Conservation (phyloP, 2,113 vertebrate species). For the Cepphus grylle region DNA sequence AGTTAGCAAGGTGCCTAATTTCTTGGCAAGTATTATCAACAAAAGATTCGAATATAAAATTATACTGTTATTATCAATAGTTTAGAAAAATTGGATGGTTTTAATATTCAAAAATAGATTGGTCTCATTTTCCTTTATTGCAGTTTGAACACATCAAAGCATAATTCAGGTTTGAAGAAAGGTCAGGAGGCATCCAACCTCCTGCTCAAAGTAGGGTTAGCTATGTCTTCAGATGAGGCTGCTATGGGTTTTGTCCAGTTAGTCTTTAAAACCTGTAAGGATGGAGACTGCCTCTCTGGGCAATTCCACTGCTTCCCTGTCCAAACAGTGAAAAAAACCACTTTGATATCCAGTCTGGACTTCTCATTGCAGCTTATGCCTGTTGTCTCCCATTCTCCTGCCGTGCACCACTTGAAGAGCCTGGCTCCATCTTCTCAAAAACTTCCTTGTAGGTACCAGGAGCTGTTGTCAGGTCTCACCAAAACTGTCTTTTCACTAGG, state of each 20-base stretch:
- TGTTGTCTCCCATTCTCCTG: not conserved
- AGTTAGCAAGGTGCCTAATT: slow-evolving; percentile 25
- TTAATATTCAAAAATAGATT: not conserved
- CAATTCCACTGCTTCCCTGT: not conserved
- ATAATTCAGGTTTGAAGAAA: not conserved
- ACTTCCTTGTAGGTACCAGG: not conserved
- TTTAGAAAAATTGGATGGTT: not conserved
- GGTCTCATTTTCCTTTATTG: not conserved
- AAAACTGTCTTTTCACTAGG: not conserved
- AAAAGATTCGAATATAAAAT: not conserved
- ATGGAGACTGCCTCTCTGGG: not conserved
- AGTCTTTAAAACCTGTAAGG: not conserved
- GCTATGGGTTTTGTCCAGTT: not conserved
- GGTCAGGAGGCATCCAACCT: not conserved
- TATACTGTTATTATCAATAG: not conserved
- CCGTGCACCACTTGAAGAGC: not conserved
- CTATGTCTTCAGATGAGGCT: not conserved
- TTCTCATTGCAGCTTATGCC: not conserved
- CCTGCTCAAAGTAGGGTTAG: not conserved
- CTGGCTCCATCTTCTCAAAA: not conserved
- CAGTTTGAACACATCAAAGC: not conserved
- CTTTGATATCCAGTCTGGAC: not conserved
- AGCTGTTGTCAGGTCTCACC: not conserved
- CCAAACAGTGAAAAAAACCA: not conserved
- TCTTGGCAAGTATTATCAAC: not conserved